A percentile compares a stretch with the other conserved stretches of the same genome.
Conservation (phyloP, 2,797 vertebrate species). For the Triplophysa bombifrons region DNA sequence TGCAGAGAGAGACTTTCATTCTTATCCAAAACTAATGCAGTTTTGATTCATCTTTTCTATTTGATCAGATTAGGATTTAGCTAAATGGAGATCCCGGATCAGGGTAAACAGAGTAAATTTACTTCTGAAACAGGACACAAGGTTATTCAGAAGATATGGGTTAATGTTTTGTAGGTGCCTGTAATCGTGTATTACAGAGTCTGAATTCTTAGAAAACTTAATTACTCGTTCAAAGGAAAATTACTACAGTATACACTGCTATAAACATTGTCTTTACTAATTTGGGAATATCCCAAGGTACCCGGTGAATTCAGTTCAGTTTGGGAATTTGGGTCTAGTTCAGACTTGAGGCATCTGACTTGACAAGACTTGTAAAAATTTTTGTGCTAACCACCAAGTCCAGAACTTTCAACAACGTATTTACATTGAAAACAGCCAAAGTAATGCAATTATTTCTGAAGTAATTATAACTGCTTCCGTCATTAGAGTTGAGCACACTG, state of each 20-base stretch:
- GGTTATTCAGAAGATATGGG: neutral
- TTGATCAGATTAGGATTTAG: neutral
- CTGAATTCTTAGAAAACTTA: slow-evolving; percentile 14
- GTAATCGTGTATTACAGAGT: neutral
- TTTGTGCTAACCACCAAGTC: slow-evolving; percentile 2
- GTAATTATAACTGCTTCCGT: slow-evolving; percentile 3
- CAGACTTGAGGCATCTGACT: slow-evolving; percentile 25
- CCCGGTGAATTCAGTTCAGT: slow-evolving; percentile 20
- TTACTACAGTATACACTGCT: slow-evolving; percentile 9
- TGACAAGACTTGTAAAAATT: slow-evolving; percentile 18
- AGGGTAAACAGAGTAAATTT: neutral
- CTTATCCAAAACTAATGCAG: neutral
- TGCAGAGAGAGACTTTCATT: slow-evolving; percentile 13
- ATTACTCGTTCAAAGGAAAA: slow-evolving; percentile 19
- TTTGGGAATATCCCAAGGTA: slow-evolving; percentile 24
- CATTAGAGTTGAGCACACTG: neutral
- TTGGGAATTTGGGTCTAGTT: slow-evolving; percentile 39
- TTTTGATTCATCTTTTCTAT: slow-evolving; percentile 4
- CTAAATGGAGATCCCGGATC: neutral
- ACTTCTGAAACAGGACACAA: neutral
- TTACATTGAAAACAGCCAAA: slow-evolving; percentile 5
- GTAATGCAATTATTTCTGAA: slow-evolving; percentile 12
- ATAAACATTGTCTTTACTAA: slow-evolving; percentile 34
- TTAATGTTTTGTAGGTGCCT: neutral
- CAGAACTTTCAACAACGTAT: slow-evolving; percentile 2